These are phyloP conservation scores for Xerus rutilus DNA, from an alignment of 2,797 vertebrate species.

Conservation along the genomic window DNA sequence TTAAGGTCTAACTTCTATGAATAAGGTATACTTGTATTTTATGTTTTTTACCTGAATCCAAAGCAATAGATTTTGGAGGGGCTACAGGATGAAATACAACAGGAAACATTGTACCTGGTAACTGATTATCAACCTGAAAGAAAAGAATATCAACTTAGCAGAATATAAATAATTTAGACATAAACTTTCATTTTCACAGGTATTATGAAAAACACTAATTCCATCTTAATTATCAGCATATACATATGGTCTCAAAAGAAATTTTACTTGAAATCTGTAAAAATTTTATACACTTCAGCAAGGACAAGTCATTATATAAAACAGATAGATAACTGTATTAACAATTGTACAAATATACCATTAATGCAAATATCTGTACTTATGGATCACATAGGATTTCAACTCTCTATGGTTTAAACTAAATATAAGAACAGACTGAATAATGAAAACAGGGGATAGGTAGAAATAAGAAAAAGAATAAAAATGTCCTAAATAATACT, in stretches of 20 bases:
- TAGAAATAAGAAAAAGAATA: constrained; percentile 18
- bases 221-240: not conserved
- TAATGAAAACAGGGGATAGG: constrained; percentile 26
- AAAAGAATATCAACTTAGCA: not conserved
- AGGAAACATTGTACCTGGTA: constrained; percentile 96
- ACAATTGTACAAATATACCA: not conserved
- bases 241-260: not conserved
- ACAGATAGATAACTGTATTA: not conserved
- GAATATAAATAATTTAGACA: not conserved
- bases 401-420: not conserved
- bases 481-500: not conserved
- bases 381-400: not conserved
- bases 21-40: not conserved
- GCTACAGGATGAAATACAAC: constrained; percentile 97
- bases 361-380: not conserved
- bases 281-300: not conserved
- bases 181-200: not conserved
- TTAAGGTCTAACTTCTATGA: not conserved
- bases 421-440: not conserved
- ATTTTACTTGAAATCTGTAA: not conserved
- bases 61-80: constrained; percentile 96
- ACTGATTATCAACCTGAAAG: constrained; percentile 96
- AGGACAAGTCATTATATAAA: not conserved
- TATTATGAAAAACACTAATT: not conserved
- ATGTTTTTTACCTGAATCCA: constrained; percentile 95